phyloP scores from a whole-genome alignment of 2,113 vertebrate genomes.

The Cebus imitator region DNA sequence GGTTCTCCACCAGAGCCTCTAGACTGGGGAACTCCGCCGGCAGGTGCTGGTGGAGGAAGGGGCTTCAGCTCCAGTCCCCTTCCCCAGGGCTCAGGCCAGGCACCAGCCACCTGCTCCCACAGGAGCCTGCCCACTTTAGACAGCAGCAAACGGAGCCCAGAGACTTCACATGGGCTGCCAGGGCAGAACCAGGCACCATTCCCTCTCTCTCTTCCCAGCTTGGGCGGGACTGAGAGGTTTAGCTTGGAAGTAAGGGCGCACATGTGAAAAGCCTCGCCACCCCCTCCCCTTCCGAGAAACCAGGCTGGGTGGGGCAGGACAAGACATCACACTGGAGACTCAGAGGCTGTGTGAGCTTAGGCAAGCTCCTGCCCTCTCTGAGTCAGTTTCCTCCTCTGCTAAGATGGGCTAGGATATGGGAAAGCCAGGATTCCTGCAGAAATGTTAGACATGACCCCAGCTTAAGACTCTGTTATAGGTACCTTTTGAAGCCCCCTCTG shows the following conservation, averaged over 20 bases:
- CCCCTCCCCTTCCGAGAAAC: neutral
- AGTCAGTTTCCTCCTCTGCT: neutral
- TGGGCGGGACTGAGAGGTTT: neutral
- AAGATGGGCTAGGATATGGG: neutral
- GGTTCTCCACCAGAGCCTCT: slow-evolving; percentile 90
- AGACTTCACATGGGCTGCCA: neutral
- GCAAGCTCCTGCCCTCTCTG: neutral
- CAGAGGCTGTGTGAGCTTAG: neutral
- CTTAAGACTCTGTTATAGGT: neutral
- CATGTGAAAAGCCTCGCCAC: neutral
- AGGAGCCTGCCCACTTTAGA: neutral
- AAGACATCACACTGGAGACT: neutral
- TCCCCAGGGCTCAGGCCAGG: rapidly evolving
- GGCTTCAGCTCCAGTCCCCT: neutral
- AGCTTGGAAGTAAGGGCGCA: rapidly evolving
- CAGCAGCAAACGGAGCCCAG: neutral
- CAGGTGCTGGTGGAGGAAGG: slow-evolving; percentile 85
- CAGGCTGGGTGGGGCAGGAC: neutral
- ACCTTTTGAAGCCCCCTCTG: neutral
- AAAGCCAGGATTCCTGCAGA: neutral
- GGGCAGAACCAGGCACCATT: neutral
- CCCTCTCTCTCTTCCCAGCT: neutral
- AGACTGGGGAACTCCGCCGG: slow-evolving; percentile 88
- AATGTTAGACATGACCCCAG: neutral
- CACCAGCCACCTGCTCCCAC: neutral